Conservation (phyloP, 2,797 vertebrate genomes). For the Phalanger gymnotis region DNA sequence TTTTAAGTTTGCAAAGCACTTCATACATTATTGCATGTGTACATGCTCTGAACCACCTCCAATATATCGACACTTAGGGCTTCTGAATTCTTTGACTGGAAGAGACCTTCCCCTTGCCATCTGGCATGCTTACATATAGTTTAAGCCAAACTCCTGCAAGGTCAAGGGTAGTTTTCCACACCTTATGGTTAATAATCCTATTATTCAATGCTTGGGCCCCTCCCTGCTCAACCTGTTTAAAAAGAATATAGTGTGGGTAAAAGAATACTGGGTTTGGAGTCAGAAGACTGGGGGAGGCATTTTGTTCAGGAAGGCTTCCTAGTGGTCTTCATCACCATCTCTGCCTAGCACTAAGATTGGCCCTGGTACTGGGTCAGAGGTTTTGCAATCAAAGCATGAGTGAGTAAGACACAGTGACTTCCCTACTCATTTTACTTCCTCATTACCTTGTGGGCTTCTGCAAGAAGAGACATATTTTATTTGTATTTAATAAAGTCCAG, state of each 20-base stretch:
- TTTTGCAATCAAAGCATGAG: slow-evolving; percentile 21
- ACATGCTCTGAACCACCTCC: neutral
- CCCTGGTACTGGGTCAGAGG: neutral
- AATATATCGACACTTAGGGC: neutral
- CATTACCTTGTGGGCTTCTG: slow-evolving; percentile 71
- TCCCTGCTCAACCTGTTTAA: neutral
- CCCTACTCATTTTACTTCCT: slow-evolving; percentile 48
- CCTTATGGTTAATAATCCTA: neutral
- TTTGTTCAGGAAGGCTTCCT: neutral
- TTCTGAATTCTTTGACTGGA: neutral
- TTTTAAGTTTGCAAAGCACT: neutral
- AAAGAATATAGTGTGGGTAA: neutral
- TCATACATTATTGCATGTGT: neutral
- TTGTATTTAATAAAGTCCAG: slow-evolving; percentile 85
- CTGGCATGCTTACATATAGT: neutral
- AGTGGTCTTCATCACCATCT: neutral
- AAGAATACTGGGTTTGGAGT: neutral
- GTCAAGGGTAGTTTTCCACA: neutral
- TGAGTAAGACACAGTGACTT: slow-evolving; percentile 53
- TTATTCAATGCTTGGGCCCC: neutral
- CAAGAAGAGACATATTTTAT: slow-evolving; percentile 79
- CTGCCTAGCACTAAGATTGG: neutral
- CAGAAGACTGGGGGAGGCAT: neutral
- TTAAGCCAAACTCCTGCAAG: neutral
- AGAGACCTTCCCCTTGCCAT: neutral